Evolutionary conservation across 2,888 invertebrate species (phyloP).

Genomic region (Lymantria monacha): DNA sequence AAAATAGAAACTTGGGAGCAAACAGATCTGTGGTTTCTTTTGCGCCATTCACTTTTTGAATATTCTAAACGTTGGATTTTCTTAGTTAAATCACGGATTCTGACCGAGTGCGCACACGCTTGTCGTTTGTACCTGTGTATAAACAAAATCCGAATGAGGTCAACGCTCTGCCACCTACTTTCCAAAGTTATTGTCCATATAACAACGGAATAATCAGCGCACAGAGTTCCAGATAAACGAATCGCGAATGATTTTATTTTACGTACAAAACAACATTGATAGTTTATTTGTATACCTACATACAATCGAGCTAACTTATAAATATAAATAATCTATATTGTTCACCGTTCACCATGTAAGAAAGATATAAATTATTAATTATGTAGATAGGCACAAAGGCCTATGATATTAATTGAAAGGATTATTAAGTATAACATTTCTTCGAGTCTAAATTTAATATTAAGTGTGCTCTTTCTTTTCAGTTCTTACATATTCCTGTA

Average conservation of each 20-base stretch:
- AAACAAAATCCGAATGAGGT: constrained; percentile 44
- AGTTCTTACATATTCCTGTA: too few species aligned
- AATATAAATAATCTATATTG: too few species aligned
- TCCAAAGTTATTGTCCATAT: constrained; percentile 37
- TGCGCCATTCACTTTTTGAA: constrained; percentile 38
- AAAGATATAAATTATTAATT: too few species aligned
- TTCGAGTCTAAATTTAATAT: too few species aligned
- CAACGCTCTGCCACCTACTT: constrained; percentile 64
- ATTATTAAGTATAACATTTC: too few species aligned
- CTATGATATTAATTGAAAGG: too few species aligned
- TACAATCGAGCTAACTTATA: background rate
- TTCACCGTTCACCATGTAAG: too few species aligned
- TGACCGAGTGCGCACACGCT: constrained; percentile 25
- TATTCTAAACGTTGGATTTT: constrained; percentile 30
- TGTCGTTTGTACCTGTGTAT: constrained; percentile 29
- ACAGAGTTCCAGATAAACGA: constrained; percentile 27
- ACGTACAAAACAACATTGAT: background rate
- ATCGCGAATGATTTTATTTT: constrained; percentile 8
- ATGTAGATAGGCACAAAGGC: too few species aligned
- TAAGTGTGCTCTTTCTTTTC: too few species aligned
- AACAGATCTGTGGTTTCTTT: constrained; percentile 41
- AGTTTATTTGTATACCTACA: background rate
- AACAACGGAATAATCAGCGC: constrained; percentile 31
- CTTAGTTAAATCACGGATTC: constrained; percentile 31
- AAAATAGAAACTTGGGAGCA: constrained; percentile 45